Percentiles rank a stretch among this genome's conserved stretches.
Evolutionary conservation across 2,888 invertebrate species (phyloP).

Genomic region (Eristalis tenax): DNA sequence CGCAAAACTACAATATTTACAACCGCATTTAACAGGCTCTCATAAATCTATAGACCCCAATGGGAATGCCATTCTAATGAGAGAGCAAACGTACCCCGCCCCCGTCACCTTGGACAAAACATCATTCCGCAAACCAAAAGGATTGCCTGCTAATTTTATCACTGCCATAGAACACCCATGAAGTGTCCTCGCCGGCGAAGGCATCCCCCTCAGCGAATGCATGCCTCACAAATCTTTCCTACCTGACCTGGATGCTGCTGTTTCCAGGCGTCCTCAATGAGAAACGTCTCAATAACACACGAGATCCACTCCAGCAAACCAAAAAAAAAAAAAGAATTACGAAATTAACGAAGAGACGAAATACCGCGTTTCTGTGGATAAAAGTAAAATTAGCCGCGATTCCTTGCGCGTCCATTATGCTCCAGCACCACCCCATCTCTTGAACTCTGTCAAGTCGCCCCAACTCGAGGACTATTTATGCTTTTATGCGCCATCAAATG

Average conservation of each 20-base stretch:
- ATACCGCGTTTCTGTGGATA: constrained; percentile 30
- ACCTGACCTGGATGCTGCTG: constrained; percentile 40
- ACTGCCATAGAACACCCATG: constrained; percentile 72
- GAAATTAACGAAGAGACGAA: not conserved
- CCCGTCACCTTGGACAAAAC: constrained; percentile 39
- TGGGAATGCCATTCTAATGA: constrained; percentile 69
- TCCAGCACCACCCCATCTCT: constrained; percentile 20
- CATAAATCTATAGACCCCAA: constrained; percentile 68
- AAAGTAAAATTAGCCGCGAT: constrained; percentile 68
- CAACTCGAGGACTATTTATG: constrained; percentile 60
- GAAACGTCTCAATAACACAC: constrained; percentile 71
- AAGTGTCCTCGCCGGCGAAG: constrained; percentile 60
- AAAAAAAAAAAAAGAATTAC: not conserved
- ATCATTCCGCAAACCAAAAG: constrained; percentile 48
- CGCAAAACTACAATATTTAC: constrained; percentile 60
- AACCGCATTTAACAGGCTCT: constrained; percentile 37
- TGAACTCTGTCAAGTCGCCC: constrained; percentile 38
- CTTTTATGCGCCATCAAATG: constrained; percentile 69
- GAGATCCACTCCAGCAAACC: constrained; percentile 7
- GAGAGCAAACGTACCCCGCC: constrained; percentile 30
- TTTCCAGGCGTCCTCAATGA: constrained; percentile 44
- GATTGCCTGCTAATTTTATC: constrained; percentile 71
- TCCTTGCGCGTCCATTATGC: constrained; percentile 61
- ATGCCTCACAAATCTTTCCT: constrained; percentile 63
- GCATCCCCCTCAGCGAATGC: constrained; percentile 3